These are phyloP conservation scores for Chiroxiphia lanceolata DNA, from an alignment of 2,797 vertebrate species.

Conservation along the genomic window DNA sequence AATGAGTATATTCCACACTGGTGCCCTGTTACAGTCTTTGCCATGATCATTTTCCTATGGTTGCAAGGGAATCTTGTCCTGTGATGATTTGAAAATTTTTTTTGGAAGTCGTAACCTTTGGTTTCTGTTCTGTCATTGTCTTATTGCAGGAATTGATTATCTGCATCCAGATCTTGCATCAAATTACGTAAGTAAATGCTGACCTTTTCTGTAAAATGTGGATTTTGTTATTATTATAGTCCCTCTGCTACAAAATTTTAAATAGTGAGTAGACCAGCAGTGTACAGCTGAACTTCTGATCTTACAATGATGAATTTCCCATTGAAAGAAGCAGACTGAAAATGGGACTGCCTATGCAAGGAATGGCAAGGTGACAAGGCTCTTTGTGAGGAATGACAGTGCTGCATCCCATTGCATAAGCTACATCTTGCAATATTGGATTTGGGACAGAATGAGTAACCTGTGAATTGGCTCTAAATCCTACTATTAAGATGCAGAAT, in stretches of 20 bases:
- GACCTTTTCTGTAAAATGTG: conserved; percentile 3
- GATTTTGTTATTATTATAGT: not conserved
- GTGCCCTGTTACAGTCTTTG: not conserved
- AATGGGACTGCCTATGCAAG: not conserved
- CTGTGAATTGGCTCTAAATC: conserved; percentile 9
- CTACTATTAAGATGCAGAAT: conserved; percentile 23
- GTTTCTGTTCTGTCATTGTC: conserved; percentile 55
- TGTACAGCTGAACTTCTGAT: not conserved
- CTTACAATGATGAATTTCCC: not conserved
- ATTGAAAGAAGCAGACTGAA: not conserved
- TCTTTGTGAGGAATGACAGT: not conserved
- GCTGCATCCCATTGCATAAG: not conserved
- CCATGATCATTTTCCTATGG: not conserved
- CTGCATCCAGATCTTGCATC: conserved; percentile 96
- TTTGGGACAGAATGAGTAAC: not conserved
- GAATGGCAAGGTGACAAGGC: not conserved
- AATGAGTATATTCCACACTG: not conserved
- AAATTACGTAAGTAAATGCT: conserved; percentile 93
- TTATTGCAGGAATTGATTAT: conserved; percentile 94
- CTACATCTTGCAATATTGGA: not conserved
- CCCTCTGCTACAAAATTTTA: not conserved
- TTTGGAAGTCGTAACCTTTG: conserved; percentile 44
- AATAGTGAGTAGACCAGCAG: not conserved
- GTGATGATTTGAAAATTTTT: not conserved
- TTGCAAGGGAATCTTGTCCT: not conserved